Conservation (phyloP, 2,888 invertebrate species). For the Opisthograptis luteolata region DNA sequence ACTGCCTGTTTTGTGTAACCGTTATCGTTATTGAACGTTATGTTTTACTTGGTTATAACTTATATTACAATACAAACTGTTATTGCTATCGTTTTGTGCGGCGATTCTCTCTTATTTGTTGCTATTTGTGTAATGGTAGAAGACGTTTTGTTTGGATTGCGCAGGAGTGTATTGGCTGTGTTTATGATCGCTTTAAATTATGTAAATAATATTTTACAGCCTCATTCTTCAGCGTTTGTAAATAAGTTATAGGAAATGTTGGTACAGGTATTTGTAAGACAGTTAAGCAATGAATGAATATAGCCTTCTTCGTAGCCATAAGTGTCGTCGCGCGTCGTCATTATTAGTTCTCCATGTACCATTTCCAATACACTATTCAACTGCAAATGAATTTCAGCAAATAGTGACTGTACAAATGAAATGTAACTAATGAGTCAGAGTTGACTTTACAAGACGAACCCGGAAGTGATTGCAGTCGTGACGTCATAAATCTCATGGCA, state of each 20-base stretch:
- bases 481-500: slow-evolving; percentile 64
- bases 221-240: slow-evolving; percentile 6
- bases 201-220: slow-evolving; percentile 17
- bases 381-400: background rate
- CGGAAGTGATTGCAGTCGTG: slow-evolving; percentile 57
- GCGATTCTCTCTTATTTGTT: slow-evolving; percentile 18
- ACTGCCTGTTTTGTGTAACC: slow-evolving; percentile 39
- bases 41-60: slow-evolving; percentile 25
- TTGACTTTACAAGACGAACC: slow-evolving; percentile 28
- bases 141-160: slow-evolving; percentile 13
- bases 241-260: slow-evolving; percentile 11
- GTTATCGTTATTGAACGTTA: slow-evolving; percentile 37
- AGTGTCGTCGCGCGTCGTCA: background rate
- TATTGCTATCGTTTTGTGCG: slow-evolving; percentile 20
- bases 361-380: slow-evolving; percentile 2
- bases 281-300: background rate
- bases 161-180: background rate
- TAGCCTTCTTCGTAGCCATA: slow-evolving; percentile 6
- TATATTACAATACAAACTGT: slow-evolving; percentile 26
- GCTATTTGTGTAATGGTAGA: slow-evolving; percentile 16
- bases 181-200: slow-evolving; percentile 11
- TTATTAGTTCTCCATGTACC: slow-evolving; percentile 1
- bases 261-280: slow-evolving; percentile 1
- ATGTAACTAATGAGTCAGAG: slow-evolving; percentile 25
- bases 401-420: background rate